Evolutionary conservation across 2,797 vertebrate species (phyloP), one percentile per base, ranked within the genome.

Genomic region (Cyclura pinguis): DNA sequence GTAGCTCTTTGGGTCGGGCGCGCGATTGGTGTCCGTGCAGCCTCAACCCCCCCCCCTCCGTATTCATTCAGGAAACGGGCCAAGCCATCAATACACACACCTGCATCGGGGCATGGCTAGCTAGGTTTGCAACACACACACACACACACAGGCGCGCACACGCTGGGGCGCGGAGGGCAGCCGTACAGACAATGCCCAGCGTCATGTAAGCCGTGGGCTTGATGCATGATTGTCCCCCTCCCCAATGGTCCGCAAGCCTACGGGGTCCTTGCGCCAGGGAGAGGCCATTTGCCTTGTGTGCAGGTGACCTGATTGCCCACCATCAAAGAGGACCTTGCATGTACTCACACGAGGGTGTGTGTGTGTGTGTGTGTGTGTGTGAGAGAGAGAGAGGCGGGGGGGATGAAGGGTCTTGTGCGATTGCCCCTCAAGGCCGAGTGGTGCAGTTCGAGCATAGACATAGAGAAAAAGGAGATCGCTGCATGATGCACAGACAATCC

Each of bases 1-100:
- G 42, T 47, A 47, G 42, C 42, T 47, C 2, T 4, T 47, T 3
- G 42, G 42, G 42, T 47, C 42, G 55, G 12, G 13, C 12, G 1
- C 89, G 7, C 35, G 89, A 27, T 82, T 32, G 18, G 82, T 32
- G 62, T 10, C 38, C 22, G 62, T 85, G 89, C 88, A 85, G 32
- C 80, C 24, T 18, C 14, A 29, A 32, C 64, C 22, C 42, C 16
- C 42, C 16, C 32, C 29, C 47, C n/a, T 16, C 35, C 38, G 8
- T 5, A 14, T 42, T 14, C 2, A 38, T 3, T 35, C 88, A 42
- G 88, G 74, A 52, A 62, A 52, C 55, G 67, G 42, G 57, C 87
- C 77, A 12, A 22, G 42, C 50, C 13, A n/a, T 50, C 55, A n/a
- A 16, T 16, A 14, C 64, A 27, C 64, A 42, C 72, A 35, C 8